Conservation (phyloP, 2,113 vertebrate genomes). For the Mesitornis unicolor region DNA sequence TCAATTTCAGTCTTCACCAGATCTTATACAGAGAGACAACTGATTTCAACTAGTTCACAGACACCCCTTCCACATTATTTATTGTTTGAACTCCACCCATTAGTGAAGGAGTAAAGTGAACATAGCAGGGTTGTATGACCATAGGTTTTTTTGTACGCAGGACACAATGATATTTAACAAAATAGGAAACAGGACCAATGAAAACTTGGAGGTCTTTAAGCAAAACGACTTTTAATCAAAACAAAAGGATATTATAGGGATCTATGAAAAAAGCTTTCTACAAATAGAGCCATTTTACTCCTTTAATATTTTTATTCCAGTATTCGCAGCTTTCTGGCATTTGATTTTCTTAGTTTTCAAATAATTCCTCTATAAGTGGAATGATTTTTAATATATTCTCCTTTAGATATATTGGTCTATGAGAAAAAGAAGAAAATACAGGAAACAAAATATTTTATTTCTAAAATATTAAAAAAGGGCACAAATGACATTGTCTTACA, state of each 20-base stretch:
- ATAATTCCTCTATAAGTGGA: background rate
- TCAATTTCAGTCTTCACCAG: background rate
- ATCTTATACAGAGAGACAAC: background rate
- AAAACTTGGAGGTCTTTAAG: background rate
- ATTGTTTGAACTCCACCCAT: background rate
- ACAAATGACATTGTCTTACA: background rate
- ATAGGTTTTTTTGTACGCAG: background rate
- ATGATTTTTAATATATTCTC: background rate
- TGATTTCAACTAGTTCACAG: background rate
- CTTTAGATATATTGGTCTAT: background rate
- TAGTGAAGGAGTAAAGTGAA: background rate
- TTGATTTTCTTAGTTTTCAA: background rate
- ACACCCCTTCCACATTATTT: background rate
- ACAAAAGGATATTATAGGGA: background rate
- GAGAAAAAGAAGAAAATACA: background rate
- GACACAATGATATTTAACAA: background rate
- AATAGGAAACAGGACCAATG: background rate
- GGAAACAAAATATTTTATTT: background rate
- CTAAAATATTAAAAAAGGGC: background rate
- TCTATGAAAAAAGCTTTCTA: background rate
- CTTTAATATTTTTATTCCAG: background rate
- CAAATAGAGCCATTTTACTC: background rate
- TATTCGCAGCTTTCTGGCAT: background rate
- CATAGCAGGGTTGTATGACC: background rate
- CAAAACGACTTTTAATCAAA: background rate